phyloP scores from a whole-genome alignment of 2,797 vertebrate genomes.

The Pseudomugil gertrudae region DNA sequence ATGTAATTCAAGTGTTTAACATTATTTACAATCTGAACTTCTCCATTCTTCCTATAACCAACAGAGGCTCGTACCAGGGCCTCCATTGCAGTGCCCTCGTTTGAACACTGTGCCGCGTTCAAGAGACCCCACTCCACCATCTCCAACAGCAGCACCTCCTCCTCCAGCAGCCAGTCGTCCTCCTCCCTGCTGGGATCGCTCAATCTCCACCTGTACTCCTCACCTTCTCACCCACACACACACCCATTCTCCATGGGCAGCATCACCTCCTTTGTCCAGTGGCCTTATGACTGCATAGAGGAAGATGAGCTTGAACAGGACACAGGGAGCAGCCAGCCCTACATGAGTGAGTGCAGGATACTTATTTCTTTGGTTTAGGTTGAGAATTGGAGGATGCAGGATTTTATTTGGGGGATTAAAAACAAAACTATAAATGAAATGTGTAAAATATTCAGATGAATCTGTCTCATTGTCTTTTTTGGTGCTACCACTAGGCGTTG shows the following conservation, averaged over 20 bases:
- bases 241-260: conserved; percentile 58
- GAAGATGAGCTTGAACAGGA: conserved; percentile 88
- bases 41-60: not conserved
- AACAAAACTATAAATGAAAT: not conserved
- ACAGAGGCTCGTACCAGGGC: conserved; percentile 80
- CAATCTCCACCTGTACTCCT: conserved; percentile 81
- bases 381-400: not conserved
- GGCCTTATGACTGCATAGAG: conserved; percentile 86
- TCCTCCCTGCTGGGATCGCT: conserved; percentile 85
- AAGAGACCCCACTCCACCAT: conserved; percentile 89
- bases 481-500: conserved; percentile 42
- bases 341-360: conserved; percentile 74
- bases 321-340: conserved; percentile 76
- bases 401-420: not conserved
- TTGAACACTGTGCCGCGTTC: conserved; percentile 78
- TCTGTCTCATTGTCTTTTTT: no score
- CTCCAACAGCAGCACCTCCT: conserved; percentile 89
- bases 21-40: not conserved
- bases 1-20: no score
- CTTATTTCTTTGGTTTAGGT: not conserved
- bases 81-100: conserved; percentile 77
- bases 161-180: conserved; percentile 87
- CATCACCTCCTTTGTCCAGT: conserved; percentile 77
- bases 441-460: no score
- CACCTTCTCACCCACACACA: conserved; percentile 69